Evolutionary conservation across 2,888 invertebrate genomes (phyloP).

Genomic region (Emmelina monodactyla): DNA sequence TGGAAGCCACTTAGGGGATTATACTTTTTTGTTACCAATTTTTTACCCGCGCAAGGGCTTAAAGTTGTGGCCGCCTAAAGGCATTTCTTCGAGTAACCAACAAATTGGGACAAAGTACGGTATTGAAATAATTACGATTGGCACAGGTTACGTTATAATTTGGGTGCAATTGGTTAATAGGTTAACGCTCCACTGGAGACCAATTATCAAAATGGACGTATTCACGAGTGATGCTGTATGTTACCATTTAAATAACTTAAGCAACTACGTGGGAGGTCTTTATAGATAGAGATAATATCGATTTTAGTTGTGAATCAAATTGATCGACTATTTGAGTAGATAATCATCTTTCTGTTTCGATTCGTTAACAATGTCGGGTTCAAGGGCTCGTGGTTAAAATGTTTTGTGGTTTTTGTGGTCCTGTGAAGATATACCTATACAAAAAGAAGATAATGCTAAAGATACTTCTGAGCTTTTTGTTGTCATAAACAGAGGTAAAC

Average conservation of each 20-base stretch:
- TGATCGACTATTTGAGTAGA: constrained; percentile 20
- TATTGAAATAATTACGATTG: too few species aligned
- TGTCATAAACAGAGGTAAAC: too few species aligned
- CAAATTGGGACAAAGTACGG: too few species aligned
- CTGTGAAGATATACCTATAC: too few species aligned
- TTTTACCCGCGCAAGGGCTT: background rate
- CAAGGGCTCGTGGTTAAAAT: background rate
- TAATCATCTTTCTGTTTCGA: constrained; percentile 15
- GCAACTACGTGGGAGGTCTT: constrained; percentile 38
- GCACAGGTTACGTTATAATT: too few species aligned
- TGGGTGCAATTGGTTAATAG: too few species aligned
- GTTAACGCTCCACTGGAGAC: constrained; percentile 25
- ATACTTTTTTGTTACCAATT: background rate
- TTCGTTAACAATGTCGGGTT: constrained; percentile 10
- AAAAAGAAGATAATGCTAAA: too few species aligned
- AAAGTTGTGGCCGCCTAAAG: too few species aligned
- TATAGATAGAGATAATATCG: constrained; percentile 20
- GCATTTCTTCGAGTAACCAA: too few species aligned
- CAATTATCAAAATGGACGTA: constrained; percentile 31
- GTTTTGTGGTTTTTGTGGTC: constrained; percentile 1
- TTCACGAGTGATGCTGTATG: constrained; percentile 5
- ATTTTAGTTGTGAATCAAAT: constrained; percentile 25
- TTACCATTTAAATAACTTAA: background rate
- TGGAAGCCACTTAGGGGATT: constrained; percentile 5
- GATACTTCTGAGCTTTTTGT: too few species aligned